Evolutionary conservation across 2,797 vertebrate genomes (phyloP), one percentile per base, ranked within the genome.

Genomic region (Phrynocephalus guinanensis): DNA sequence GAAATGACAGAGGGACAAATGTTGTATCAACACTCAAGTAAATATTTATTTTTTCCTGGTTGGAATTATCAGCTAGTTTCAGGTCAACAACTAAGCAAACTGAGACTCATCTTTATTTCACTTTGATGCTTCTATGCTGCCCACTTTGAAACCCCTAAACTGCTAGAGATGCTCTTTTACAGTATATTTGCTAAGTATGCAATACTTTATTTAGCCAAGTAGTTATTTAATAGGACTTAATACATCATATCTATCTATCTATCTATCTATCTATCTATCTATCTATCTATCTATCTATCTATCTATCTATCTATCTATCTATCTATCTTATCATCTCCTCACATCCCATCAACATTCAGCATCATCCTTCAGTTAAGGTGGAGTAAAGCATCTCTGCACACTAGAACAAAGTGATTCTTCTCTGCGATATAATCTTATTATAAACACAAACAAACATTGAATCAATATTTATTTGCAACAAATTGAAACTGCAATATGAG

Each of bases 391-490:
- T 92, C 93, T 95, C 90, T 90, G 87, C 95, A 88, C 78, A 90
- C 93, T 94, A 94, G 91, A 91, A 96, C 90, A 5, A 72, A 80
- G 85, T 90, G 75, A 92, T 90, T 92, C 92, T 95, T 82, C 88
- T 63, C 71, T 90, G 88, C 94, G 95, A 95, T 95, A 94, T 93
- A 93, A 94, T 88, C 87, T 89, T 95, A 95, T 96, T 95, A 63
- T 63, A 63, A 20, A 20, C 60, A 63, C 60, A 20, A 15, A 63
- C 15, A 63, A 20, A 96, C 96, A 96, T 93, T 91, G 88, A 95
- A 97, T 97, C 96, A 95, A 96, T 97, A 96, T 90, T 86, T 93
- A 93, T 96, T 97, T 96, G 92, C 91, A 95, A 95, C 93, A 95
- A 96, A 96, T 93, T 94, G 95, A 87, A 3, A 22, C 73, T 90